Evolutionary conservation across 1,140 invertebrate genomes (phyloP), one percentile per base, ranked within the genome.

Genomic region (Drosophila ambigua): DNA sequence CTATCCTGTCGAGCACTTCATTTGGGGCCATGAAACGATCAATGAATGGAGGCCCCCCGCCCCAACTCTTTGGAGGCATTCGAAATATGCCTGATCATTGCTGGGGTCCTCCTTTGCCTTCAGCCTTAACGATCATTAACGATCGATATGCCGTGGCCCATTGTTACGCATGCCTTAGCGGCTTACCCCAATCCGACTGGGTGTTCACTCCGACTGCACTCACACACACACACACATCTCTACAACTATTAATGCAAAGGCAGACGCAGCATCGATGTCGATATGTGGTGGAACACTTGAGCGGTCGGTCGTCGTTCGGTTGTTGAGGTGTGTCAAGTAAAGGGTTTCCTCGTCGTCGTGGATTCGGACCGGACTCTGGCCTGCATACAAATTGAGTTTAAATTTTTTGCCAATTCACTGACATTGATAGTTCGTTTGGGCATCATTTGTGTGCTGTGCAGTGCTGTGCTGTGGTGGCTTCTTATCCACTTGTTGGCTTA

Each of bases 341-440:
- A 88, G 83, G 83, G 83, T 88, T 88, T 88, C 83, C 83, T 88
- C 77, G 68, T 46, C 45, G 41, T 35, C 31, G 20, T 20, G 20
- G 49, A 28, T 9, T 67, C 26, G 63, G 41, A 44, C 45, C 67
- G 67, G 72, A 75, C 82, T 72, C 66, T 71, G 77, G 81, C 76
- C 76, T 90, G 87, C 87, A 90, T 90, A 90, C 84, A 88, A 88
- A 89, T 90, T 90, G 87, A 90, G 87, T 87, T 90, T 82, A 90
- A 82, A 88, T 88, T 90, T 90, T 90, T 87, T 90, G 87, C 87
- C 87, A 90, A 90, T 90, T 90, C 87, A 90, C 88, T 90, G 79
- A 90, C 87, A 90, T 90, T 90, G 87, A 90, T 90, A 90, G 87
- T 87, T 90, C 87, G 87, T 90, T 90, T 90, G 87, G 82, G 87